These are phyloP conservation scores for Montifringilla adamsi DNA, from an alignment of 2,113 vertebrate species.

Conservation along the genomic window DNA sequence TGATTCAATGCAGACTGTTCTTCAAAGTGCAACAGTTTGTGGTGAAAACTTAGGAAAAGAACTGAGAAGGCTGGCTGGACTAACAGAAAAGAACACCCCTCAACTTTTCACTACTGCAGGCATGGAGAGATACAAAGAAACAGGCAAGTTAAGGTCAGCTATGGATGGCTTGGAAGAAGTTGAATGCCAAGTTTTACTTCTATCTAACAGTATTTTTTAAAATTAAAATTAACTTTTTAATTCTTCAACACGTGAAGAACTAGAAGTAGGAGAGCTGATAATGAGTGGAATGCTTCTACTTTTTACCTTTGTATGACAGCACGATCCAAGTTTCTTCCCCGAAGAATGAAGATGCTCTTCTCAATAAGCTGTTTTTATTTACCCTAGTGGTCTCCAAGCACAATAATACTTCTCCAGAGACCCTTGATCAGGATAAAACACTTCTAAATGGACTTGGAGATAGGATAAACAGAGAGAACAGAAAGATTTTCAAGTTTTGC, in stretches of 20 bases:
- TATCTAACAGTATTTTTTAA: neutral
- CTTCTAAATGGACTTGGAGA: neutral
- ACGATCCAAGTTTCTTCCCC: neutral
- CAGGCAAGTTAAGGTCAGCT: slow-evolving; percentile 70
- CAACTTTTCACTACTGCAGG: slow-evolving; percentile 72
- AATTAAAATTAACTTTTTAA: neutral
- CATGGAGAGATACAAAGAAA: slow-evolving; percentile 75
- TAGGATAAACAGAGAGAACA: neutral
- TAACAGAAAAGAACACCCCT: slow-evolving; percentile 44
- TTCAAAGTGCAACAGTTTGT: neutral
- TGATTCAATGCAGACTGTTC: slow-evolving; percentile 39
- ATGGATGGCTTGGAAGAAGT: slow-evolving; percentile 73
- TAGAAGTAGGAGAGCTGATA: neutral
- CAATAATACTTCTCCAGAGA: neutral
- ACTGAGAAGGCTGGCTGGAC: slow-evolving; percentile 55
- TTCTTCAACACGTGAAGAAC: neutral
- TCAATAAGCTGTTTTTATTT: neutral
- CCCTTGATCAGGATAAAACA: neutral
- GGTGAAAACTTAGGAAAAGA: slow-evolving; percentile 56
- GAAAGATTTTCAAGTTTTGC: neutral
- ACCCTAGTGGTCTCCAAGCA: neutral
- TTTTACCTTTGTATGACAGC: neutral
- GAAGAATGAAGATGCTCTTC: neutral
- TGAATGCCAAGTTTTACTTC: neutral
- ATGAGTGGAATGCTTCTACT: neutral